A percentile compares a stretch with the other conserved stretches of the same genome.
Evolutionary conservation across 2,888 invertebrate species (phyloP).

Genomic region (Metacarcinus magister): DNA sequence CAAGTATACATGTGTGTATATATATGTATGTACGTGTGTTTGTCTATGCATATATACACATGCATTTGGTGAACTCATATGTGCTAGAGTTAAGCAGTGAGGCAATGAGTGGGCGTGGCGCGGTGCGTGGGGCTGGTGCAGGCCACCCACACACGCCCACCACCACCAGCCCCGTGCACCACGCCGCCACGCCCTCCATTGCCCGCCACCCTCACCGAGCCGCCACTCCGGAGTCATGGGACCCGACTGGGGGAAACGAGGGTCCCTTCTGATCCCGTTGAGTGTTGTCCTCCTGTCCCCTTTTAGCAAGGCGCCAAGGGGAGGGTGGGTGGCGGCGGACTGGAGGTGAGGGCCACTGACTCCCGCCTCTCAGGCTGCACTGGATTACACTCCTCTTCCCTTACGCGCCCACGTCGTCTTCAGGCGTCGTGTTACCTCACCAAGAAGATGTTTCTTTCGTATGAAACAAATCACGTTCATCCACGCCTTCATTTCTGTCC

Average conservation of each 20-base stretch:
- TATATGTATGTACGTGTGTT: neutral
- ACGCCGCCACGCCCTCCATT: neutral
- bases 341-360: neutral
- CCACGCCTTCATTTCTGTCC: neutral
- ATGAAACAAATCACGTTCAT: neutral
- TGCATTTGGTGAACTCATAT: neutral
- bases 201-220: neutral
- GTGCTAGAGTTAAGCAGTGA: neutral
- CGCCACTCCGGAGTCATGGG: neutral
- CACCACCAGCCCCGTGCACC: neutral
- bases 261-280: slow-evolving; percentile 6
- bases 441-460: neutral
- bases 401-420: neutral
- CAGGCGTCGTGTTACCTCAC: neutral
- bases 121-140: neutral
- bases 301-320: neutral
- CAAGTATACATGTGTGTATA: slow-evolving; percentile 6
- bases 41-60: neutral
- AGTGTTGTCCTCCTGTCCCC: slow-evolving; percentile 20
- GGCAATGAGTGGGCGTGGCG: neutral
- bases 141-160: slow-evolving; percentile 1
- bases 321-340: neutral
- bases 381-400: neutral
- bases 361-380: neutral
- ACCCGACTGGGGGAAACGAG: slow-evolving; percentile 48